Conservation (phyloP, 2,888 invertebrate species). For the Aspidiotus destructor region DNA sequence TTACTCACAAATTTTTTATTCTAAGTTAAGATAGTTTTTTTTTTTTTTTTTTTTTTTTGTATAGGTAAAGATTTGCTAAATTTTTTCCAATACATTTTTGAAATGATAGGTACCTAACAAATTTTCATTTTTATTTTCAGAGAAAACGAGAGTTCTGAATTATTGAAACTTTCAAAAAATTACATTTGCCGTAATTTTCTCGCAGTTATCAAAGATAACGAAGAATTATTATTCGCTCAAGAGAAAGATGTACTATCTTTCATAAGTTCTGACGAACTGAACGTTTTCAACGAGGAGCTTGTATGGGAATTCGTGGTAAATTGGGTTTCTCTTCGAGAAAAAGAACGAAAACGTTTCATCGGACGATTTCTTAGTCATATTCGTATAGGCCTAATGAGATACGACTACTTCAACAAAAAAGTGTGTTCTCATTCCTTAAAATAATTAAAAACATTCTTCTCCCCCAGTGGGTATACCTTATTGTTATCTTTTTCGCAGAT, state of each 20-base stretch:
- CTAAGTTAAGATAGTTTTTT: too few species aligned
- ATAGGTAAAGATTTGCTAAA: too few species aligned
- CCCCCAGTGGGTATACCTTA: not conserved
- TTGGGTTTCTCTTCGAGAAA: conserved; percentile 20
- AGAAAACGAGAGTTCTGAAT: conserved; percentile 16
- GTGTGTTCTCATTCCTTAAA: not conserved
- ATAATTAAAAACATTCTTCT: not conserved
- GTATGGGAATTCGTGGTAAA: conserved; percentile 23
- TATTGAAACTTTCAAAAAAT: conserved; percentile 16
- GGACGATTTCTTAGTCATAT: conserved; percentile 17
- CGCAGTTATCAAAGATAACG: conserved; percentile 22
- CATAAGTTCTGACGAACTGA: conserved; percentile 21
- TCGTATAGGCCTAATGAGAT: conserved; percentile 26
- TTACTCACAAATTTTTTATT: too few species aligned
- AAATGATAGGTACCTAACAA: not conserved
- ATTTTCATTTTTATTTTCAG: not conserved
- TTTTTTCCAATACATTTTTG: too few species aligned
- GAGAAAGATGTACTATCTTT: conserved; percentile 17
- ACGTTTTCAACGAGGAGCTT: conserved; percentile 22
- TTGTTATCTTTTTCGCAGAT: conserved; percentile 12
- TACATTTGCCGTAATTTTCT: conserved; percentile 28
- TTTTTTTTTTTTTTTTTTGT: too few species aligned
- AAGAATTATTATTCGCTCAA: conserved; percentile 10
- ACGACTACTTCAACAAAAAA: conserved; percentile 27
- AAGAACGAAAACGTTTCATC: conserved; percentile 15